Evolutionary conservation across 2,113 vertebrate genomes (phyloP).

Genomic region (Noturus placidus): DNA sequence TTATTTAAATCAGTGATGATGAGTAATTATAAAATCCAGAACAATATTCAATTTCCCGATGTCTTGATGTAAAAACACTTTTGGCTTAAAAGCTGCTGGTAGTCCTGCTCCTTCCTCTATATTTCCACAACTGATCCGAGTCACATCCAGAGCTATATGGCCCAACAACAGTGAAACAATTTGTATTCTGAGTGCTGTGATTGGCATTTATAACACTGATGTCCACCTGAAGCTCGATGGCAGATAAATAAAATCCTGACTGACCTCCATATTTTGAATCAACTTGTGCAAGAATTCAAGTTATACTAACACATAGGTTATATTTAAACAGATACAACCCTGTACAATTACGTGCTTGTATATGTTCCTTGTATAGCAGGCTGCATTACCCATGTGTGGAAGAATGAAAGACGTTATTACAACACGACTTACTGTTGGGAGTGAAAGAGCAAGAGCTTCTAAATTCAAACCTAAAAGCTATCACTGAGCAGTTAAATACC

Average conservation of each 20-base stretch:
- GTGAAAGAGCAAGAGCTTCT: not conserved
- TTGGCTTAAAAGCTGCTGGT: not conserved
- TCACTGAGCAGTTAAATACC: not conserved
- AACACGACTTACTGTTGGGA: not conserved
- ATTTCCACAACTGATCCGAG: constrained; percentile 23
- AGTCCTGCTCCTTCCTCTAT: not conserved
- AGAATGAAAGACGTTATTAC: not conserved
- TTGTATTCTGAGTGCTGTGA: not conserved
- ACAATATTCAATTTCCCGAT: not conserved
- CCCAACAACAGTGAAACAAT: not conserved
- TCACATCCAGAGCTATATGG: not conserved
- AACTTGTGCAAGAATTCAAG: not conserved
- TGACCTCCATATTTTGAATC: not conserved
- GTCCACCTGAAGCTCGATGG: not conserved
- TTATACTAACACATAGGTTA: not conserved
- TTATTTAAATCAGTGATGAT: not conserved
- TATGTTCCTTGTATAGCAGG: not conserved
- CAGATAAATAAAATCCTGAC: not conserved
- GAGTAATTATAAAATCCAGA: not conserved
- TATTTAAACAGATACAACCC: not conserved
- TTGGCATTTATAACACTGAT: not conserved
- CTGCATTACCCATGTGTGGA: not conserved
- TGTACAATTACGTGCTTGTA: not conserved
- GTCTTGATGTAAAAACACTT: not conserved
- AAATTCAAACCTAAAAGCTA: not conserved